Evolutionary conservation across 2,113 vertebrate genomes (phyloP).

Genomic region (Vulpes lagopus): DNA sequence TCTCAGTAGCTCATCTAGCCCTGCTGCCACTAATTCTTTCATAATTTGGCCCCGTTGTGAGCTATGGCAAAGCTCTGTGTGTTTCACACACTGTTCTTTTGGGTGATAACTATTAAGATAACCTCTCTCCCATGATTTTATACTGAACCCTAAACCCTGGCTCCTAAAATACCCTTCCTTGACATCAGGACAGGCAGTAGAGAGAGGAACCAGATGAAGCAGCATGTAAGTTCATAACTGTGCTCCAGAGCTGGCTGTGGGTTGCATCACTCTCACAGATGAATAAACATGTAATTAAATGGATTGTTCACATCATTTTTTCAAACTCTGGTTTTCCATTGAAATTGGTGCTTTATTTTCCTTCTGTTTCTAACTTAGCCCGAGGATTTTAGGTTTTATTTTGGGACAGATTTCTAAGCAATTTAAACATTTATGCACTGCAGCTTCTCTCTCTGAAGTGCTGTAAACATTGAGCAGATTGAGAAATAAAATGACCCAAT

Average conservation of each 20-base stretch:
- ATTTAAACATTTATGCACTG: neutral
- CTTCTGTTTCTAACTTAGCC: neutral
- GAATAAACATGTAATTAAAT: neutral
- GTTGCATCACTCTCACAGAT: neutral
- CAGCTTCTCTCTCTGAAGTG: neutral
- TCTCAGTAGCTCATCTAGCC: neutral
- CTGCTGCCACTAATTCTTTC: neutral
- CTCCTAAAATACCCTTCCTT: too few species aligned
- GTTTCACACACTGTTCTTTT: neutral
- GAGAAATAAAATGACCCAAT: neutral
- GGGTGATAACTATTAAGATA: neutral
- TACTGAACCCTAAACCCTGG: neutral
- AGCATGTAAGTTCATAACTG: neutral
- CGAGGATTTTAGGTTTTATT: constrained; percentile 42
- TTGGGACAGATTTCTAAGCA: constrained; percentile 38
- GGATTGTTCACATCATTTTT: accelerated
- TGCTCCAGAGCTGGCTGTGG: accelerated
- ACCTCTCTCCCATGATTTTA: neutral
- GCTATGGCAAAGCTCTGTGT: neutral
- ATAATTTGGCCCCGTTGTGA: accelerated
- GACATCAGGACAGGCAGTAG: accelerated
- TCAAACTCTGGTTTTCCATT: neutral
- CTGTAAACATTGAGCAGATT: neutral
- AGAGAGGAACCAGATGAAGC: neutral
- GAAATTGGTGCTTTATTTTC: neutral